These are phyloP conservation scores for Disparrhopalites patrizii DNA, from an alignment of 2,888 invertebrate species.

Conservation along the genomic window DNA sequence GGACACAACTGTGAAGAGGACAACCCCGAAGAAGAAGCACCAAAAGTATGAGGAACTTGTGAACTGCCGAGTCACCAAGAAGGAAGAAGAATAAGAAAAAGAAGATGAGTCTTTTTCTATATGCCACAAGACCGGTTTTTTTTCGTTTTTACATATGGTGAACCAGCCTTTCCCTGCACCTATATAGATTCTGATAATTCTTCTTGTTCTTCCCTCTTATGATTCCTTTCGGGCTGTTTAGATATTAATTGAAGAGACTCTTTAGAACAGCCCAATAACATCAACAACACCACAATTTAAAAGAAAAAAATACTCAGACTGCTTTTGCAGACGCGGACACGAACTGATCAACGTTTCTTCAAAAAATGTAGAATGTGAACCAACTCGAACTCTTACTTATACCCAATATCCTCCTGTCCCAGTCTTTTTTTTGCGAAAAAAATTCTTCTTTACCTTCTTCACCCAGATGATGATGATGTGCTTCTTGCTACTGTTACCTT, in stretches of 20 bases:
- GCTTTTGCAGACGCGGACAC: neutral
- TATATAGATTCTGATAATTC: neutral
- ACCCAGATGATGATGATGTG: constrained; percentile 6
- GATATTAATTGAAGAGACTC: constrained; percentile 15
- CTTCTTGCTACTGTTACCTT: constrained; percentile 37
- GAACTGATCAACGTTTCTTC: constrained; percentile 20
- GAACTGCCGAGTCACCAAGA: constrained; percentile 7
- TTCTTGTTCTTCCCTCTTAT: neutral
- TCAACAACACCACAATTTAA: constrained; percentile 14
- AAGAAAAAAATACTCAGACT: constrained; percentile 16
- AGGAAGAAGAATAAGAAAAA: constrained; percentile 11
- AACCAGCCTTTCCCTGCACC: constrained; percentile 10
- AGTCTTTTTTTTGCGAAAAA: neutral
- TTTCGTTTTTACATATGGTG: constrained; percentile 13
- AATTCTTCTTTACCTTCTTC: neutral
- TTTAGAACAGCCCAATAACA: constrained; percentile 12
- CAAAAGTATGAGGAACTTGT: constrained; percentile 18
- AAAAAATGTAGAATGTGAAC: constrained; percentile 10
- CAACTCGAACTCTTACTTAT: neutral
- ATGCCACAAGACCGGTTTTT: constrained; percentile 32
- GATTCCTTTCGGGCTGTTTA: neutral
- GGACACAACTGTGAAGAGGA: constrained; percentile 6
- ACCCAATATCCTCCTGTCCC: constrained; percentile 11
- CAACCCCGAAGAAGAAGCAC: constrained; percentile 18
- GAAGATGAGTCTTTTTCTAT: constrained; percentile 1